A percentile compares a stretch with the other conserved stretches of the same genome.
Evolutionary conservation across 2,113 vertebrate species (phyloP).

Genomic region (Silurus glanis): DNA sequence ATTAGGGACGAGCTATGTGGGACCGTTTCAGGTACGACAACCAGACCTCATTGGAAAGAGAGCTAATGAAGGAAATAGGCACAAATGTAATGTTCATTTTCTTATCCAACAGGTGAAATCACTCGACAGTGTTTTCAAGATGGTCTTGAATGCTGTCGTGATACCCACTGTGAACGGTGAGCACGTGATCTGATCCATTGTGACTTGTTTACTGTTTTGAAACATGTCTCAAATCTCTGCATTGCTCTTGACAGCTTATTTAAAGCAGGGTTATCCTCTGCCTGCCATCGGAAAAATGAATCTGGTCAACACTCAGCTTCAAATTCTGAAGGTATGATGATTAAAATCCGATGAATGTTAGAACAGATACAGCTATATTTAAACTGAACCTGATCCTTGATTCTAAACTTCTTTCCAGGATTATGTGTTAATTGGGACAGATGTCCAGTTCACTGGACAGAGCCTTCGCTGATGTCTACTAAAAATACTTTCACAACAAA

Average conservation of each 20-base stretch:
- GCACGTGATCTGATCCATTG: constrained; percentile 1
- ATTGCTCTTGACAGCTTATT: constrained; percentile 47
- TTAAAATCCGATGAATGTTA: too few species aligned
- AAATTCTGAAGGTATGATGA: constrained; percentile 68
- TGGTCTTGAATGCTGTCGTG: constrained; percentile 63
- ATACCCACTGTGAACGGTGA: constrained; percentile 70
- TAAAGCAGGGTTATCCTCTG: constrained; percentile 71
- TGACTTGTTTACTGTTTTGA: background rate
- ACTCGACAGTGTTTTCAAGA: constrained; percentile 59
- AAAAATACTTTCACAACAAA: background rate
- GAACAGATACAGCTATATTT: too few species aligned
- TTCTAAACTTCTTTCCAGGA: constrained; percentile 55
- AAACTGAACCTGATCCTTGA: background rate
- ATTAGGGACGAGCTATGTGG: constrained; percentile 66
- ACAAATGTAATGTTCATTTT: background rate
- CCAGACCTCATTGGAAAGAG: background rate
- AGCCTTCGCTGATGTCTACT: constrained; percentile 19
- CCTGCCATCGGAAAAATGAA: constrained; percentile 69
- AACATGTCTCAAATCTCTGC: background rate
- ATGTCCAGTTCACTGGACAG: constrained; percentile 63
- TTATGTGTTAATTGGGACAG: constrained; percentile 71
- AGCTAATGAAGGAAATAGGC: background rate
- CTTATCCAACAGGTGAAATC: constrained; percentile 59
- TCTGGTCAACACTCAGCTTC: constrained; percentile 68
- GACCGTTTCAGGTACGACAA: constrained; percentile 69